These are phyloP conservation scores for Crocidura indochinensis DNA, from an alignment of 2,797 vertebrate species.

Conservation along the genomic window DNA sequence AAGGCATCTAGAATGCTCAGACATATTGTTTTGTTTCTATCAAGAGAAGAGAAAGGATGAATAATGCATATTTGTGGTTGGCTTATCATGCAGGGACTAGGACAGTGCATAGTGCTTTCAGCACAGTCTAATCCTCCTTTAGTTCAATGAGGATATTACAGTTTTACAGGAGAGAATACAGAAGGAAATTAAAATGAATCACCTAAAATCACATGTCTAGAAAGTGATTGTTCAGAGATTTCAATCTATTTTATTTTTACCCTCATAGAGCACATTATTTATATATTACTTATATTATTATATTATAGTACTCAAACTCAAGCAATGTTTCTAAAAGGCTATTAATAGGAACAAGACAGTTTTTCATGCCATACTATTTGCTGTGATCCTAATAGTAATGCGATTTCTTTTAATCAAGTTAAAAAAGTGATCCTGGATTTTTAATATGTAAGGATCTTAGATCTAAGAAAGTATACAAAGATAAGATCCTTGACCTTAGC, in stretches of 20 bases:
- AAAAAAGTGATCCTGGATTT: slow-evolving; percentile 18
- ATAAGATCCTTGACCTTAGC: background rate
- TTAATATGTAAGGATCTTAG: background rate
- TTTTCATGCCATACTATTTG: background rate
- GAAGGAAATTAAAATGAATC: slow-evolving; percentile 26
- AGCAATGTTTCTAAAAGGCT: background rate
- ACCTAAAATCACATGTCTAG: slow-evolving; percentile 37
- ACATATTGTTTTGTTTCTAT: background rate
- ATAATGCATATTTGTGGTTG: background rate
- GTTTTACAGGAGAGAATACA: slow-evolving; percentile 43
- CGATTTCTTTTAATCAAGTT: slow-evolving; percentile 7
- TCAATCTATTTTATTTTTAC: background rate
- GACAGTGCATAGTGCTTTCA: background rate
- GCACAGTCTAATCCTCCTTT: background rate
- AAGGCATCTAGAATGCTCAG: background rate
- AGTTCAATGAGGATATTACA: background rate
- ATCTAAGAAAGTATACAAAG: background rate
- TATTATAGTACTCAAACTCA: background rate
- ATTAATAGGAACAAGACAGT: background rate
- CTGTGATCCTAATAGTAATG: background rate
- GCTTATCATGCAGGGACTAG: background rate
- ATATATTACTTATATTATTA: background rate
- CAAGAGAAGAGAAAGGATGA: background rate
- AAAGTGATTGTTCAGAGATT: background rate
- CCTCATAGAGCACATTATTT: background rate